Evolutionary conservation across 2,113 vertebrate species (phyloP), one percentile per base, ranked within the genome.

Genomic region (Platanista minor): DNA sequence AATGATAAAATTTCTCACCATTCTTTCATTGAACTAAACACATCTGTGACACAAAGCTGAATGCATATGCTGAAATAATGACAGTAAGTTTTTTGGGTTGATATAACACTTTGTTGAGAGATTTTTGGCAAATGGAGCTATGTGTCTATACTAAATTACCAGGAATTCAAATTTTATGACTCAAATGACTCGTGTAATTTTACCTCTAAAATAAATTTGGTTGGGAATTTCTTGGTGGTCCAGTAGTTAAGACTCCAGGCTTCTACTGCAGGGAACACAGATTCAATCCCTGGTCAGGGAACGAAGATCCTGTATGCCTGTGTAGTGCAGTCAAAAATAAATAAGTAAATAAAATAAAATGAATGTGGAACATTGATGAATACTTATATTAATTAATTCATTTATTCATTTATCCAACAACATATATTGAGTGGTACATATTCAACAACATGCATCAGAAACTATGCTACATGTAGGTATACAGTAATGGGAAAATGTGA

Each of bases 1-100:
- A 95, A 96, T 96, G 96, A 97, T n/a, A 92, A 64, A 89, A 87
- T 94, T 93, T 96, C 61, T 92, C 94, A 97, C 67, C 41, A 88
- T 86, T 84, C 61, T 95, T 84, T 83, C 36, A 64, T 25, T 92
- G 12, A 96, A 67, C 9, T 62, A 92, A 74, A 82, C 31, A 94
- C 72, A 46, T n/a, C 8, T 52, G 3, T 91, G 43, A 41, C n/a
- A 33, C 71, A 95, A 89, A 41, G 11, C 17, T 25, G 84, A 39
- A 27, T 43, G 29, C 52, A 21, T 91, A 43, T 64, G 41, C 41
- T 54, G 57, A 90, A 97, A 93, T 84, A 25, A 29, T 67, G 29
- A 77, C 7, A 1, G 10, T 78, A 20, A 90, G 3, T 43, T 95
- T 90, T 64, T 59, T 92, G 18, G 87, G 25, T 27, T 43, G 10